Evolutionary conservation across 2,888 invertebrate genomes (phyloP), one percentile per base, ranked within the genome.

Genomic region (Poecilus cupreus): DNA sequence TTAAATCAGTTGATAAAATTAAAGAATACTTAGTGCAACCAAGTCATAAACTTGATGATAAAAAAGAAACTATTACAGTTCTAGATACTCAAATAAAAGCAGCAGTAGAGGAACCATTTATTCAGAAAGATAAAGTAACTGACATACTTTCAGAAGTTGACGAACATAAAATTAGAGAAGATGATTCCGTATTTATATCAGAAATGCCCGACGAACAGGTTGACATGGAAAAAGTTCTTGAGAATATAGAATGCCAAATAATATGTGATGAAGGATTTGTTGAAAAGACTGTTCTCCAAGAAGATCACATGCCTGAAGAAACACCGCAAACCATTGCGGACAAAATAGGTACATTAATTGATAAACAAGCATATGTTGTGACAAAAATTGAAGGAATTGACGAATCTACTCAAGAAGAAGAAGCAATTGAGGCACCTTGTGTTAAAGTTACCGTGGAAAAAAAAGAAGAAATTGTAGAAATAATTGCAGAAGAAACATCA

Each of bases 161-260:
- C 57, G 81, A 24, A 46, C 80, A 82, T 54, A 82, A 84, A 76
- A 77, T 80, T 10, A 81, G 83, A 76, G 84, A 84, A 74, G 43
- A 83, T 10, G 85, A 85, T 81, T 77, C 82, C 2, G 10, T 26
- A 60, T 32, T 32, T 13, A 11, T 11, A 54, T 39, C 57, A 49
- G 72, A 77, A 54, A 20, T 1, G n/a, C 16, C 39, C 20, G 57
- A 37, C 8, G 32, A 51, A 11, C 11, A 4, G 18, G 24, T 46
- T 70, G 68, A 80, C 16, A 75, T 79, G 49, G 64, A 80, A 43
- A 72, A 51, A 57, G 54, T 80, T 57, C 3, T 80, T 8, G 24
- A 72, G 11, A 18, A 37, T 54, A 54, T 80, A 18, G 80, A 80
- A 54, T 37, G 72, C 24, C 80, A 80, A 37, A 80, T 80, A n/a